Evolutionary conservation across 2,797 vertebrate species (phyloP), one percentile per base, ranked within the genome.

Genomic region (Scomberomorus guttatus): DNA sequence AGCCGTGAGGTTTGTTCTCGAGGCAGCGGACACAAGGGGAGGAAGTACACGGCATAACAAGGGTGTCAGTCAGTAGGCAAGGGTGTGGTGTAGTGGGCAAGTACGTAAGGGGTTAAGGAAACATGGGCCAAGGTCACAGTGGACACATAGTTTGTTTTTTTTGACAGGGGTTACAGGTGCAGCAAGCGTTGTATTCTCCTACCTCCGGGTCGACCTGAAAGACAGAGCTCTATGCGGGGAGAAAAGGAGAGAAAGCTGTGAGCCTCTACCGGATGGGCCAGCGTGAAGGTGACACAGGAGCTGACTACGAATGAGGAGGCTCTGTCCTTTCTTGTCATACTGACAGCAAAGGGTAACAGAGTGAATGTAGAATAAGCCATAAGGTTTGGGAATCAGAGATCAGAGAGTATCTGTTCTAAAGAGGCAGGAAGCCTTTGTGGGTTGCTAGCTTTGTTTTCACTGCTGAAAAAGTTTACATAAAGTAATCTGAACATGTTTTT

Each of bases 181-280:
- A 93, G 91, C 92, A 92, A 93, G 91, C 86, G 62, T 79, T 85
- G 77, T 84, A 78, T 83, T 89, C 61, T 93, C 93, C 94, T 95
- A 95, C 95, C 95, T 96, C 95, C 80, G 88, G 76, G 90, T 84
- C 0, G 94, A 90, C 93, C 95, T 96, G 93, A 95, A 95, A 95
- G 94, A 95, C 88, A 95, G 79, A 91, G 94, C 87, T 96, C 94
- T 96, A 95, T 69, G 94, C 91, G 17, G 90, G 81, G 83, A 91
- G 71, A 92, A 80, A 90, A 93, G 90, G 81, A 88, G 87, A 93
- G 72, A 91, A 73, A 90, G 85, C 85, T 84, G 90, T 94, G 86
- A 94, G 87, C 85, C 37, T 79, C 77, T 59, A 81, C 55, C 69
- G 71, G 60, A 77, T 18, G 72, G 82, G 75, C 73, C 54, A 67